These are phyloP conservation scores for Formica exsecta DNA, from an alignment of 1,140 invertebrate species.

Conservation along the genomic window DNA sequence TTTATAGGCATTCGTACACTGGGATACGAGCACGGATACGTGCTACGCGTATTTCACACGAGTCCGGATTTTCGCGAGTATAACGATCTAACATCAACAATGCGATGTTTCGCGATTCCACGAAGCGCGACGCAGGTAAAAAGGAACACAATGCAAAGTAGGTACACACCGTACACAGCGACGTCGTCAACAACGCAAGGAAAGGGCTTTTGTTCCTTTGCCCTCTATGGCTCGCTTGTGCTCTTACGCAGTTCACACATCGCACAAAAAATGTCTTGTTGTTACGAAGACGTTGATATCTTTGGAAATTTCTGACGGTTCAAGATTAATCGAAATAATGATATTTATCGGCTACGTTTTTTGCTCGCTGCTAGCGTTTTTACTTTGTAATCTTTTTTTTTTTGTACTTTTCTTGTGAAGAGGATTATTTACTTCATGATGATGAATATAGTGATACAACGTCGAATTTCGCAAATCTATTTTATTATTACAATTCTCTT, in stretches of 20 bases:
- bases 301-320: not conserved
- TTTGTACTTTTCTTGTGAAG: no score
- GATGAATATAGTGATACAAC: not conserved
- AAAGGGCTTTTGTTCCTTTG: constrained; percentile 76
- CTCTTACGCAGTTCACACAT: constrained; percentile 57
- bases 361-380: not conserved
- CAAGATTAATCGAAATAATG: not conserved
- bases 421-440: not conserved
- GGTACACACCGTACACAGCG: constrained; percentile 62
- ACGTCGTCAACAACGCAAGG: constrained; percentile 41
- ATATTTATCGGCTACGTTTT: not conserved
- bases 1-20: not conserved
- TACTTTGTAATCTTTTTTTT: not conserved
- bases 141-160: constrained; percentile 74
- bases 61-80: constrained; percentile 58
- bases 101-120: constrained; percentile 70
- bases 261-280: constrained; percentile 62
- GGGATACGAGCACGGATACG: not conserved
- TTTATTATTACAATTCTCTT: not conserved
- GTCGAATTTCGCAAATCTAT: not conserved
- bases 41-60: constrained; percentile 32
- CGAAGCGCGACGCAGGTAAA: constrained; percentile 70
- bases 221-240: constrained; percentile 37
- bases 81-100: constrained; percentile 71
- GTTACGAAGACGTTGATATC: constrained; percentile 49